phyloP scores from a whole-genome alignment of 2,888 invertebrate species.

The Bombyx huttoni region DNA sequence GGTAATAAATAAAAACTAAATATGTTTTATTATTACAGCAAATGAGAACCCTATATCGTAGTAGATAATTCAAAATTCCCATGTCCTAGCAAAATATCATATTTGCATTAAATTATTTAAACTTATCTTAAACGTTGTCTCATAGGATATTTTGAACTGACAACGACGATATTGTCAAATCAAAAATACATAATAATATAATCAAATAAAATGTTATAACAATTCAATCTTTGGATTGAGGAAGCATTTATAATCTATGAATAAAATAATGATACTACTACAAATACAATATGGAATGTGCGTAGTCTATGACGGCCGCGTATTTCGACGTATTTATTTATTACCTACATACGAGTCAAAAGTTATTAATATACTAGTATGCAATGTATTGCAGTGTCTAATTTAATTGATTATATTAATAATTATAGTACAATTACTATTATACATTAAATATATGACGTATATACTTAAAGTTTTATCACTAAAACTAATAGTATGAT shows the following conservation, averaged over 20 bases:
- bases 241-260: slow-evolving; percentile 33
- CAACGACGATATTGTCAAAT: not conserved
- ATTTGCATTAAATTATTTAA: not conserved
- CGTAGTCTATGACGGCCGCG: slow-evolving; percentile 21
- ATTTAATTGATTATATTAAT: slow-evolving; percentile 16
- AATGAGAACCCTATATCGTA: slow-evolving; percentile 4
- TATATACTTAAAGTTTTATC: not conserved
- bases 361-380: slow-evolving; percentile 8
- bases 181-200: not conserved
- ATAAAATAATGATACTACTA: slow-evolving; percentile 12
- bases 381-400: slow-evolving; percentile 35
- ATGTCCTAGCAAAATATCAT: not conserved
- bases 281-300: slow-evolving; percentile 35
- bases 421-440: slow-evolving; percentile 33
- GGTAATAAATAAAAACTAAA: not conserved
- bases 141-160: not conserved
- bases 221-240: slow-evolving; percentile 54
- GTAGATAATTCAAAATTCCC: not conserved
- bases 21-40: slow-evolving; percentile 5
- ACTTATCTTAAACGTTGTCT: not conserved
- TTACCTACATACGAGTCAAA: slow-evolving; percentile 16
- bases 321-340: slow-evolving; percentile 12
- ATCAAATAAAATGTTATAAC: not conserved
- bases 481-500: slow-evolving; percentile 19
- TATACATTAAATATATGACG: slow-evolving; percentile 48